Evolutionary conservation across 2,113 vertebrate species (phyloP), one percentile per base, ranked within the genome.

Genomic region (Oophaga pumilio): DNA sequence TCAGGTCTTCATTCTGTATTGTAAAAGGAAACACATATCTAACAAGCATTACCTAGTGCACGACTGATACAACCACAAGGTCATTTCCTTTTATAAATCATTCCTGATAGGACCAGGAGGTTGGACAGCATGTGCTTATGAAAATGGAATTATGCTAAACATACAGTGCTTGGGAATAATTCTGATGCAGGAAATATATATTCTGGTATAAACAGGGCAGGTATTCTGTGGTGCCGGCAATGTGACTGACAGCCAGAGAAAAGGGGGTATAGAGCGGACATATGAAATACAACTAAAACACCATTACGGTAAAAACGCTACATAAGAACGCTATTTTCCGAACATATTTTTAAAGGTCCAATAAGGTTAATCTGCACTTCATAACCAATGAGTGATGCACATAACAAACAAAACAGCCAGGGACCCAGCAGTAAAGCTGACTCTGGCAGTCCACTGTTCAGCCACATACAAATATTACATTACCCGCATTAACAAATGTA

Each of bases 121-220:
- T 20, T 74, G 71, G 22, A 74, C 43, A 43, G 71, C 71, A 33
- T 50, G 71, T 74, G 33, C 71, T 74, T 50, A 74, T 74, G 71
- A 74, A 74, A 74, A 74, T 74, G 71, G 43, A 74, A 74, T 74
- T 74, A 74, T 74, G 71, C 71, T 74, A 50, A 74, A 74, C 18
- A 12, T 74, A 74, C 33, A 43, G 69, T 43, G 20, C 28, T 43
- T 73, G 33, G 20, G 69, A 49, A 49, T 43, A 18, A 73, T 18
- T 73, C 15, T 10, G 12, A 73, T 73, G 69, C 18, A 20, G 33
- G 33, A 43, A 43, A 49, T 73, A 71, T 71, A 20, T 49, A 50
- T 50, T 49, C 71, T 50, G 2, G 71, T 18, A 50, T 74, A 74
- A 50, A 74, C 15, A 73, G 49, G 71, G 49, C 43, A 49, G 33